Base-by-base conservation (phyloP, 2,113 vertebrate species). In the Dromiciops gliroides region DNA sequence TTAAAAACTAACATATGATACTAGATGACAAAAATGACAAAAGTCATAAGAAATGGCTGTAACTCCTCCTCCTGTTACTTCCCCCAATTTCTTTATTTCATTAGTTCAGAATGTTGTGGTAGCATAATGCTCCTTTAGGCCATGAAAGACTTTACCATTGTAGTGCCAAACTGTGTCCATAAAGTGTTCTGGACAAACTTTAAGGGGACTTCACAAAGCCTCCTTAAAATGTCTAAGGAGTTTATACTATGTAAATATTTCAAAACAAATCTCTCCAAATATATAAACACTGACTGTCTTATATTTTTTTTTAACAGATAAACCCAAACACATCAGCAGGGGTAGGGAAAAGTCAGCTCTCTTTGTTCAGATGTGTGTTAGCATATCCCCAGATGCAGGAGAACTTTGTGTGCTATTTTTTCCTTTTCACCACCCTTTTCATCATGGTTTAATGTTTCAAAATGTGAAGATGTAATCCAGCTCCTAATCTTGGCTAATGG, bases 211-310 rank as follows among this genome's bases (percentile, higher is more conserved):
- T 97, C 95, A 95, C 88, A 97, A 97, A 98, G 93, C 52, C 94
- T 97, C 92, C 92, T 97, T 89, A 96, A 97, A 97, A 97, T 98
- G 94, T 95, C 96, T 97, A 97, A 98, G 96, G 92, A 98, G 94
- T 97, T 97, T 97, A 48, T 91, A 97, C 50, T 95, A 93, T 98
- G 96, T 98, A 98, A 98, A 98, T 98, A 98, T 99, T 98, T 98
- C 67, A 98, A 98, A 98, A 97, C 95, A 98, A 98, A 98, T 97
- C 97, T 96, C 97, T 98, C 93, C 93, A 97, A 96, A 95, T 96
- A 97, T 22, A 96, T 98, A 98, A 98, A 98, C 96, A 98, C 50
- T 0, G 51, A 95, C 91, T 96, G 90, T 91, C 96, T 98, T 94
- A 91, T 93, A 83, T 97, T 98, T 98, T 96, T 97, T 90, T 44